Evolutionary conservation across 2,113 vertebrate genomes (phyloP).

Genomic region (Pachypanchax playfairii): DNA sequence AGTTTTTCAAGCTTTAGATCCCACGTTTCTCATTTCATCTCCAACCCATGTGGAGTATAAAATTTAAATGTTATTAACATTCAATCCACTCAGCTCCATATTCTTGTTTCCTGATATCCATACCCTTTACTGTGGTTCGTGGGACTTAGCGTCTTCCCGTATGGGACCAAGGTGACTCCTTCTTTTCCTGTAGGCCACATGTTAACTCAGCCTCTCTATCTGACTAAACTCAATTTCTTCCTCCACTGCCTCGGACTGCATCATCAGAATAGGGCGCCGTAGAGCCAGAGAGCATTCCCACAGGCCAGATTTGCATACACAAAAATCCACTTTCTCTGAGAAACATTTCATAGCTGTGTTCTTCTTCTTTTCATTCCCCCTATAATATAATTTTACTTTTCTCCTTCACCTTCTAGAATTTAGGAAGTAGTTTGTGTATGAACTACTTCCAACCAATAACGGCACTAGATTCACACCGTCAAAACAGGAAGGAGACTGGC

Average conservation of each 20-base stretch:
- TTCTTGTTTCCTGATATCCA: slow-evolving; percentile 39
- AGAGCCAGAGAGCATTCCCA: slow-evolving; percentile 66
- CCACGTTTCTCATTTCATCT: slow-evolving; percentile 35
- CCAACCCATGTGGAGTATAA: slow-evolving; percentile 47
- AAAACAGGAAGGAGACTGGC: slow-evolving; percentile 71
- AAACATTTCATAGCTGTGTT: slow-evolving; percentile 43
- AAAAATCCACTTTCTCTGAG: slow-evolving; percentile 64
- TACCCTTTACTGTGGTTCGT: slow-evolving; percentile 52
- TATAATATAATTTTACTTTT: slow-evolving; percentile 19
- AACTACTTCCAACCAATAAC: slow-evolving; percentile 32
- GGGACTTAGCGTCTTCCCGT: slow-evolving; percentile 56
- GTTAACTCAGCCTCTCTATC: slow-evolving; percentile 76
- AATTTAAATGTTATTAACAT: slow-evolving; percentile 62
- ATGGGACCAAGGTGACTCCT: slow-evolving; percentile 64
- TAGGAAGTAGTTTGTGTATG: slow-evolving; percentile 22
- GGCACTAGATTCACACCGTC: slow-evolving; percentile 17
- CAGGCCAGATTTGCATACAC: slow-evolving; percentile 77
- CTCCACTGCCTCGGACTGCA: slow-evolving; percentile 74
- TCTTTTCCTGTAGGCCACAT: slow-evolving; percentile 71
- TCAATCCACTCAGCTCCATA: slow-evolving; percentile 60
- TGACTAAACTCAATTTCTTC: slow-evolving; percentile 79
- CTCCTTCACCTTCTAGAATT: slow-evolving; percentile 28
- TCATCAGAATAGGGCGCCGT: slow-evolving; percentile 70
- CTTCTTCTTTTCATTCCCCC: slow-evolving; percentile 45
- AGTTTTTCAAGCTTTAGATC: slow-evolving; percentile 41